Evolutionary conservation across 64 coral and sea anemone genomes (phyloP), one percentile per base, ranked within the genome.

Genomic region (Montipora foliosa): DNA sequence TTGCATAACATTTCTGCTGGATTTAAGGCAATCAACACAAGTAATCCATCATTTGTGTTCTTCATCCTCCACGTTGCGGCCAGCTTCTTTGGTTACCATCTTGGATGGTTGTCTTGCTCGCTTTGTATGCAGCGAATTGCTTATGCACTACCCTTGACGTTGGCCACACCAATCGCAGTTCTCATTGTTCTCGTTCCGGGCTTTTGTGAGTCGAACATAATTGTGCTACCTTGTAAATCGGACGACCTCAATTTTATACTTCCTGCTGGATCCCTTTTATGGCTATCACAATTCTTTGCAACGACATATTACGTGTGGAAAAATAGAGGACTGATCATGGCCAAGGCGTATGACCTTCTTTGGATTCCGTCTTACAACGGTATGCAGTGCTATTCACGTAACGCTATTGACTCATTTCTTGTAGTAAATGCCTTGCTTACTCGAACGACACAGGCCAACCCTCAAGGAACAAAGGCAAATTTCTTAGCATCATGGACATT

Each of bases 291-390:
- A 49, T 93, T 88, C 75, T 8, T 93, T 6, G 22, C 92, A 5
- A 88, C 84, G 22, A 87, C 58, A 0, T 93, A 93, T 61, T 88
- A 93, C 48, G 76, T 80, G 3, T 93, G 92, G 92, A 82, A 81
- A 14, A 87, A 60, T 15, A 47, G 50, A 5, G 92, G 92, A 44
- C 67, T 71, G 59, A 81, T 93, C 10, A 88, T 93, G 84, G 92
- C 83, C 0, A 93, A 80, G 22, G 92, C 92, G 16, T 29, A 52
- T 20, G 74, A 93, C 50, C 62, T 93, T 11, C 70, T 93, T 16
- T 93, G 92, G 92, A 76, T 93, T 21, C 92, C 92, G 8, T 87
- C 83, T 4, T 93, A 88, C 75, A 93, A 75, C 46, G 91, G 91
- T 93, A 87, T 51, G 74, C 2, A 2, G n/a, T n/a, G 37, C 3